Percentiles rank a stretch among this genome's conserved stretches.
Evolutionary conservation across 2,888 invertebrate genomes (phyloP).

Genomic region (Chymomyza caudatula): DNA sequence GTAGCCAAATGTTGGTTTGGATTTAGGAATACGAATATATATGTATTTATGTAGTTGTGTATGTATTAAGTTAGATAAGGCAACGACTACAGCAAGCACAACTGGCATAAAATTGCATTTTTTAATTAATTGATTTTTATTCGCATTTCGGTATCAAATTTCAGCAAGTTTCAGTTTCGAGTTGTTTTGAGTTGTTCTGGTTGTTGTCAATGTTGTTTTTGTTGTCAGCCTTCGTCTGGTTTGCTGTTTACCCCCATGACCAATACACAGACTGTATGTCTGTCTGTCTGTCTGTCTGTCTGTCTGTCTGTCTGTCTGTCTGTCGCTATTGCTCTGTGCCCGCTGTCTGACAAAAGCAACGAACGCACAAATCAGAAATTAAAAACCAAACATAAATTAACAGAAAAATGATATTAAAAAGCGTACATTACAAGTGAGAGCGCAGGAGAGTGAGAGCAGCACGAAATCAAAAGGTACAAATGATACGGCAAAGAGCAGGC

Average conservation of each 20-base stretch:
- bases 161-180: conserved; percentile 37
- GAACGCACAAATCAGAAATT: conserved; percentile 75
- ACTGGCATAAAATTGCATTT: conserved; percentile 61
- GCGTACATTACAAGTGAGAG: conserved; percentile 23
- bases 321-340: not conserved
- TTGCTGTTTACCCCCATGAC: too few relatives aligned
- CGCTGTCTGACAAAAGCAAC: conserved; percentile 34
- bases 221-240: not conserved
- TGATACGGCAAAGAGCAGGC: conserved; percentile 40
- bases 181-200: not conserved
- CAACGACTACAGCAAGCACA: conserved; percentile 12
- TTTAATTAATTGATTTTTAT: conserved; percentile 72
- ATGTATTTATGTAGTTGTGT: not conserved
- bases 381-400: conserved; percentile 75
- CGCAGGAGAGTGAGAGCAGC: conserved; percentile 12
- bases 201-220: conserved; percentile 30
- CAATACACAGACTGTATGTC: too few relatives aligned
- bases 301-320: conserved; percentile 3
- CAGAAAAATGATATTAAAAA: conserved; percentile 67
- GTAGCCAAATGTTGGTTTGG: not conserved
- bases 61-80: not conserved
- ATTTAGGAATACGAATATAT: not conserved
- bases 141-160: conserved; percentile 69
- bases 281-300: conserved; percentile 4
- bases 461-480: conserved; percentile 36